Evolutionary conservation across 2,888 invertebrate species (phyloP), one percentile per base, ranked within the genome.

Genomic region (Sinhomidia bicolor): DNA sequence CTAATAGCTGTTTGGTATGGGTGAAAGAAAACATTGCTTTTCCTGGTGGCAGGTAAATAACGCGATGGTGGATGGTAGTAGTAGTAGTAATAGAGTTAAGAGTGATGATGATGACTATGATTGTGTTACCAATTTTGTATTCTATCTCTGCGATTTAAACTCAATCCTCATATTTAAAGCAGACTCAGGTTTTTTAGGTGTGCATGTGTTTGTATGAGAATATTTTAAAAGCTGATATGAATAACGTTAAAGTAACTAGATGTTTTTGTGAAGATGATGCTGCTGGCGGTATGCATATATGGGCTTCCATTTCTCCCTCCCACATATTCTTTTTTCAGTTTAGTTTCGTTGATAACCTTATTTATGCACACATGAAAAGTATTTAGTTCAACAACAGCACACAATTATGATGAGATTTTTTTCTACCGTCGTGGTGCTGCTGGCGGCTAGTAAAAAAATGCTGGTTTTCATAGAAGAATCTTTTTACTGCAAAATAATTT

Each of bases 361-460:
- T 78, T 78, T 78, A 78, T 78, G 76, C 76, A 78, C 76, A 78
- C 76, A 78, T 51, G 76, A 78, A 78, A 78, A 78, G 51, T 78
- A 78, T 78, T 78, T 78, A 78, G 51, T 29, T 78, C 51, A 78
- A 54, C 76, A 71, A 71, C 74, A 74, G 32, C 74, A 71, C 1
- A 68, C 36, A 71, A 71, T 44, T 9, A 54, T 78, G 76, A 78
- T 78, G 76, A 78, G 54, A 54, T 78, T 78, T 54, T 51, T 76
- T 71, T 71, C 12, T 23, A 36, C 1, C 9, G 23, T n/a, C n/a
- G n/a, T n/a, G n/a, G n/a, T n/a, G n/a, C n/a, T 74, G 74, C 74
- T 47, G 74, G 74, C 41, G 41, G 12, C 23, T 71, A 3, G 10
- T 4, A 36, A 36, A 36, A 36, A 36, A 36, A 10, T 71, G 71